Evolutionary conservation across 37 sponge, comb jelly and placozoan species (phyloP).

Genomic region (Ephydatia muelleri): DNA sequence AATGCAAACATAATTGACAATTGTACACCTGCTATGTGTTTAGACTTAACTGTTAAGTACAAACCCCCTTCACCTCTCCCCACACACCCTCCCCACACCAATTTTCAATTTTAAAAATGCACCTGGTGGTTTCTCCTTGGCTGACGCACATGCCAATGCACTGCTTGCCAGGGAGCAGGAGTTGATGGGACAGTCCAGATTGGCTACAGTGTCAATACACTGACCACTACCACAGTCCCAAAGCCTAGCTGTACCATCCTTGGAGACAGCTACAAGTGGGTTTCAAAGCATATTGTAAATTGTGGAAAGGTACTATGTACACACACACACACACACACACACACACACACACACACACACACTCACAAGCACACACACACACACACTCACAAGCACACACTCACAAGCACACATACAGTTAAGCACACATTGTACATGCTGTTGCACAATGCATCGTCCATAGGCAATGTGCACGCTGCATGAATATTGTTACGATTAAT

Average conservation of each 20-base stretch:
- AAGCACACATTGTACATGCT: conserved; percentile 10
- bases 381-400: not conserved
- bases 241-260: conserved; percentile 71
- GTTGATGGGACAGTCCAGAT: conserved; percentile 27
- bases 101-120: not conserved
- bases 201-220: conserved; percentile 25
- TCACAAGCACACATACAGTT: conserved; percentile 15
- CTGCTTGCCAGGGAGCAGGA: conserved; percentile 25
- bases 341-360: conserved; percentile 23
- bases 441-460: not conserved
- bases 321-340: conserved; percentile 20
- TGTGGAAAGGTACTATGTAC: too few relatives aligned
- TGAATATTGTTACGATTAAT: not conserved
- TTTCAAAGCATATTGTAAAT: not conserved
- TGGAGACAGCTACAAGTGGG: conserved; percentile 58
- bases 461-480: not conserved
- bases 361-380: conserved; percentile 3
- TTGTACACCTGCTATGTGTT: too few relatives aligned
- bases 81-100: not conserved
- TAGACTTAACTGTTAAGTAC: too few relatives aligned
- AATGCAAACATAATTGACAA: too few relatives aligned
- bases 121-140: conserved; percentile 17
- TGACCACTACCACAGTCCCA: conserved; percentile 81
- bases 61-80: not conserved
- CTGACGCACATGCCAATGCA: not conserved